These are phyloP conservation scores for Apodemia duryi DNA, from an alignment of 2,888 invertebrate species.

Conservation along the genomic window DNA sequence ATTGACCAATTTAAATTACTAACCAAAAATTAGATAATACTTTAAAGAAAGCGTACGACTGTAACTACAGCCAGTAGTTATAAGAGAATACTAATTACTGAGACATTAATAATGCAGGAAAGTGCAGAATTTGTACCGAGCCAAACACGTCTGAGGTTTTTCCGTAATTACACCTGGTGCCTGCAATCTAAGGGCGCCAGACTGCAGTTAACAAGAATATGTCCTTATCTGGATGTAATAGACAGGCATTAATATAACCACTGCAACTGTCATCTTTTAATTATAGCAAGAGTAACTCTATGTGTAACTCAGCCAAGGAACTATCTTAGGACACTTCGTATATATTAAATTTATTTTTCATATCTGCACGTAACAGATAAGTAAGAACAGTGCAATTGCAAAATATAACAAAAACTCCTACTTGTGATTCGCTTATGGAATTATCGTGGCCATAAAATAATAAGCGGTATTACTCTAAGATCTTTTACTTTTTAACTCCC, in stretches of 20 bases:
- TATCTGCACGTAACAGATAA: too few relatives aligned
- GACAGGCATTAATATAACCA: slow-evolving; percentile 1
- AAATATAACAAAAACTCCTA: too few relatives aligned
- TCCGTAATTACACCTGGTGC: slow-evolving; percentile 9
- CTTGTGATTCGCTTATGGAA: too few relatives aligned
- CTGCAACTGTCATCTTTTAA: slow-evolving; percentile 10
- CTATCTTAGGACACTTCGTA: not conserved
- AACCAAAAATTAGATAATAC: not conserved
- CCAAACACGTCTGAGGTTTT: slow-evolving; percentile 6
- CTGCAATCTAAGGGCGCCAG: slow-evolving; percentile 7
- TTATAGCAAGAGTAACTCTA: not conserved
- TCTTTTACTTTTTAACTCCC: too few relatives aligned
- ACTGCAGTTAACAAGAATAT: slow-evolving; percentile 2
- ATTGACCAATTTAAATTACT: not conserved
- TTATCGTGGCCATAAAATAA: too few relatives aligned
- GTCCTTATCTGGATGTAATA: slow-evolving; percentile 3
- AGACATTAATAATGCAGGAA: slow-evolving; percentile 10
- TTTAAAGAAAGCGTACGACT: not conserved
- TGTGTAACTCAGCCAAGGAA: too few relatives aligned
- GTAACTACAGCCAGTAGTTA: not conserved
- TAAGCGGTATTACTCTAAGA: too few relatives aligned
- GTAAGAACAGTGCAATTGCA: too few relatives aligned
- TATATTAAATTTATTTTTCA: too few relatives aligned
- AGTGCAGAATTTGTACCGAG: not conserved
- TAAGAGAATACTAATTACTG: slow-evolving; percentile 2